Evolutionary conservation across 53 echinoderm and acorn worm species (phyloP).

Genomic region (Stichopus horrens): DNA sequence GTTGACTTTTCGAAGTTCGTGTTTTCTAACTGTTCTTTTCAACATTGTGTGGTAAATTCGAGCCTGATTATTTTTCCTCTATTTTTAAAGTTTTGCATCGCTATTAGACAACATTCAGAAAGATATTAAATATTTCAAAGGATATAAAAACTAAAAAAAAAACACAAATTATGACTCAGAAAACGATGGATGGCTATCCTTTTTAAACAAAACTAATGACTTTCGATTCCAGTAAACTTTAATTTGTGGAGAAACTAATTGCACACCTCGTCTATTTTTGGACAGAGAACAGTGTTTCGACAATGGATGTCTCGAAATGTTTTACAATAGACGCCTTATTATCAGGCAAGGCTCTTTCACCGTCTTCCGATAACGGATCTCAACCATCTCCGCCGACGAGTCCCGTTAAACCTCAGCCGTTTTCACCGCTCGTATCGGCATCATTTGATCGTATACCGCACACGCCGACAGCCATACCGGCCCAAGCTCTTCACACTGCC

Average conservation of each 20-base stretch:
- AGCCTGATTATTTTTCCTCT: too few species aligned
- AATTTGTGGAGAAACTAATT: not conserved
- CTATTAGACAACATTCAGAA: too few species aligned
- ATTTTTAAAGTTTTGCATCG: too few species aligned
- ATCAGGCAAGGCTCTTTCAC: slow-evolving; percentile 63
- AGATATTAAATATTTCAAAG: not conserved
- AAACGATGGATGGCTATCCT: not conserved
- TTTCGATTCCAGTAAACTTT: not conserved
- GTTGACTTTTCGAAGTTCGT: not conserved
- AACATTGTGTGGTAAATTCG: not conserved
- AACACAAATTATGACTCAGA: not conserved
- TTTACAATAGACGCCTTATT: slow-evolving; percentile 95
- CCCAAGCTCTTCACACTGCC: slow-evolving; percentile 60
- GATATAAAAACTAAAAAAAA: not conserved
- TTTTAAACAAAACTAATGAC: not conserved
- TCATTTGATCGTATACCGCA: slow-evolving; percentile 42
- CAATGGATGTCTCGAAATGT: slow-evolving; percentile 83
- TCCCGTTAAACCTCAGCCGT: slow-evolving; percentile 45
- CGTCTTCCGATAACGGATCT: slow-evolving; percentile 33
- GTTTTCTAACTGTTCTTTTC: not conserved
- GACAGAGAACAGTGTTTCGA: not conserved
- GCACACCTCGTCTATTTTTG: not conserved
- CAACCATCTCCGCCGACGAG: slow-evolving; percentile 51
- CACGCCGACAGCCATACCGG: slow-evolving; percentile 53
- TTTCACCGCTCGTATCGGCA: slow-evolving; percentile 31